A percentile compares a stretch with the other conserved stretches of the same genome.
phyloP scores from a whole-genome alignment of 2,797 vertebrate species.

The Brachyalestes nurse region DNA sequence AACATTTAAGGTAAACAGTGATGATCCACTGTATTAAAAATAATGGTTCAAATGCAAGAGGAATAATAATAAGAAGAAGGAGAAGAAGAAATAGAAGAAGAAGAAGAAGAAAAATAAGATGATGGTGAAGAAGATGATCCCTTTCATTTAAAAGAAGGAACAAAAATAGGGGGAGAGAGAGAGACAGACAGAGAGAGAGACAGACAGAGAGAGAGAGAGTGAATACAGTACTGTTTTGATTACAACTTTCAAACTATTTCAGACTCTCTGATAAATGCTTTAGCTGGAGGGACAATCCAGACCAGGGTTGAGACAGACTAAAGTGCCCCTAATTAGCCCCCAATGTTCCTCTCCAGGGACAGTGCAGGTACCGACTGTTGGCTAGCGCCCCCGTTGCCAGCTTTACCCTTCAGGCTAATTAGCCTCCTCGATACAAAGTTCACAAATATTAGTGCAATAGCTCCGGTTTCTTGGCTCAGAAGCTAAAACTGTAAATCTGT shows the following conservation, averaged over 20 bases:
- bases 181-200: neutral
- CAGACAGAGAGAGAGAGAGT: too few species aligned
- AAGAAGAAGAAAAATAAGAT: neutral
- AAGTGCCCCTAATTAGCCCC: too few species aligned
- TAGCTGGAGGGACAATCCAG: too few species aligned
- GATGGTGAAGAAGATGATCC: constrained; percentile 3
- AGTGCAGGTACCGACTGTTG: constrained; percentile 61
- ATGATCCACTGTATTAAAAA: too few species aligned
- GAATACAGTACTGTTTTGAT: too few species aligned
- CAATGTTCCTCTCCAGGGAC: too few species aligned
- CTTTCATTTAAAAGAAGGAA: neutral
- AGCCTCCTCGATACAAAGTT: constrained; percentile 60
- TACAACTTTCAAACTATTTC: too few species aligned
- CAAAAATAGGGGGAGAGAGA: neutral
- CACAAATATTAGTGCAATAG: constrained; percentile 70
- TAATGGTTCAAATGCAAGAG: too few species aligned
- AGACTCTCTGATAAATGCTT: too few species aligned
- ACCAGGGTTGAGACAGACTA: too few species aligned
- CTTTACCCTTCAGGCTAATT: constrained; percentile 71
- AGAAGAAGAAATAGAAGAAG: constrained; percentile 1
- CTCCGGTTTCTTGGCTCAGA: constrained; percentile 71
- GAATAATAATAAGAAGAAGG: neutral
- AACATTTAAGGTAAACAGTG: too few species aligned
- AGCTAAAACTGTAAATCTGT: constrained; percentile 75
- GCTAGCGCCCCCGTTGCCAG: constrained; percentile 62